These are phyloP conservation scores for Notamacropus eugenii DNA, from an alignment of 2,797 vertebrate species.

Conservation along the genomic window DNA sequence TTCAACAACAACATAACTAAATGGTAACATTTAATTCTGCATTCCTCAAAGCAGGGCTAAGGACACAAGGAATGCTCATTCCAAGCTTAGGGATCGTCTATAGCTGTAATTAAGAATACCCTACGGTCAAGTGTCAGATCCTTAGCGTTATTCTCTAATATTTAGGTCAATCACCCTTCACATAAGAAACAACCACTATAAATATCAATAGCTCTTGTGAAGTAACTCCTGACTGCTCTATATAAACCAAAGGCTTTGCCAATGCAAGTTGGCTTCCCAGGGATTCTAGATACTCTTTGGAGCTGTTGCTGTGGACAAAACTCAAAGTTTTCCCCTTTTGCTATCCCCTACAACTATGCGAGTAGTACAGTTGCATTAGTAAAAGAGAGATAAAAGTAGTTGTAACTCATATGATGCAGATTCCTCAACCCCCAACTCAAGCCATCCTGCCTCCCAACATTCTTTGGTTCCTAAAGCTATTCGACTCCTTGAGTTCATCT, in stretches of 20 bases:
- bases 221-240: not conserved
- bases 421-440: not conserved
- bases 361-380: not conserved
- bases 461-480: not conserved
- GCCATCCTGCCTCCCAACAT: not conserved
- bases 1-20: not conserved
- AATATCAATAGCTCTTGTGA: not conserved
- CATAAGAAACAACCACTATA: not conserved
- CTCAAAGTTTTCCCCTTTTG: not conserved
- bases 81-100: not conserved
- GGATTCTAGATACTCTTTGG: not conserved
- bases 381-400: not conserved
- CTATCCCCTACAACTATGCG: not conserved
- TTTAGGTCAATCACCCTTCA: not conserved
- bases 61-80: not conserved
- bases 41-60: not conserved
- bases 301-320: not conserved
- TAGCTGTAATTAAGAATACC: not conserved
- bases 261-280: not conserved
- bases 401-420: not conserved
- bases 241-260: not conserved
- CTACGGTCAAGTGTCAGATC: not conserved
- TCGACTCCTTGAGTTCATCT: not conserved
- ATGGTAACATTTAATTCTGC: not conserved
- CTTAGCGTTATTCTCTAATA: not conserved